These are phyloP conservation scores for Endomychus coccineus DNA, from an alignment of 2,888 invertebrate genomes.

Conservation along the genomic window DNA sequence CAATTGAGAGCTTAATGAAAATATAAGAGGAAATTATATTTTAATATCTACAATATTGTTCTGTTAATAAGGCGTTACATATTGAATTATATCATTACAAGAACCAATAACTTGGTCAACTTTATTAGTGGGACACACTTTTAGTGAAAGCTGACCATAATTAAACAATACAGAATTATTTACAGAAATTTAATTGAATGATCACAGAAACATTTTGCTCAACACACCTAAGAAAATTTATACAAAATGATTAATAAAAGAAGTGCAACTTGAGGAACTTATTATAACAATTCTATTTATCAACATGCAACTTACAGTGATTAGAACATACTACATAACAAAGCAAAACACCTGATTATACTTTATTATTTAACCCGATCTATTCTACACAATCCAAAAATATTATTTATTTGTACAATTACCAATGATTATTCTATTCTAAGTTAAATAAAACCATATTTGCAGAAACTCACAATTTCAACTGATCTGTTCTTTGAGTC, in stretches of 20 bases:
- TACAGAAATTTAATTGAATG: slow-evolving; percentile 1
- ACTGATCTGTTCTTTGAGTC: neutral
- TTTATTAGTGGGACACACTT: slow-evolving; percentile 11
- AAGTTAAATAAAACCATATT: slow-evolving; percentile 17
- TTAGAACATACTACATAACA: slow-evolving; percentile 23
- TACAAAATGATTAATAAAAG: slow-evolving; percentile 3
- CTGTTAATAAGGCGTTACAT: slow-evolving; percentile 31
- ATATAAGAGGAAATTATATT: slow-evolving; percentile 10
- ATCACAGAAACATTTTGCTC: slow-evolving; percentile 16
- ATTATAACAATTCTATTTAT: slow-evolving; percentile 15
- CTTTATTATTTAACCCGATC: slow-evolving; percentile 32
- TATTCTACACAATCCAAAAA: slow-evolving; percentile 44
- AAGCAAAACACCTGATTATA: slow-evolving; percentile 32
- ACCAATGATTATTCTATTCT: slow-evolving; percentile 25
- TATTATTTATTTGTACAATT: slow-evolving; percentile 40
- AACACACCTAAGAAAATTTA: slow-evolving; percentile 8
- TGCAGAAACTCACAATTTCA: neutral
- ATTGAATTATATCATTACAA: slow-evolving; percentile 15
- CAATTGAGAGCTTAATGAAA: slow-evolving; percentile 30
- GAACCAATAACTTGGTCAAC: slow-evolving; percentile 18
- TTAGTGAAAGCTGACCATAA: slow-evolving; percentile 4
- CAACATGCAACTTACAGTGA: slow-evolving; percentile 23
- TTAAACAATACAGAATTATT: neutral
- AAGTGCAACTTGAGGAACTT: slow-evolving; percentile 12
- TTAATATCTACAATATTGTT: slow-evolving; percentile 28